phyloP scores from a whole-genome alignment of 2,888 invertebrate species.

The Napeogenes sylphis region DNA sequence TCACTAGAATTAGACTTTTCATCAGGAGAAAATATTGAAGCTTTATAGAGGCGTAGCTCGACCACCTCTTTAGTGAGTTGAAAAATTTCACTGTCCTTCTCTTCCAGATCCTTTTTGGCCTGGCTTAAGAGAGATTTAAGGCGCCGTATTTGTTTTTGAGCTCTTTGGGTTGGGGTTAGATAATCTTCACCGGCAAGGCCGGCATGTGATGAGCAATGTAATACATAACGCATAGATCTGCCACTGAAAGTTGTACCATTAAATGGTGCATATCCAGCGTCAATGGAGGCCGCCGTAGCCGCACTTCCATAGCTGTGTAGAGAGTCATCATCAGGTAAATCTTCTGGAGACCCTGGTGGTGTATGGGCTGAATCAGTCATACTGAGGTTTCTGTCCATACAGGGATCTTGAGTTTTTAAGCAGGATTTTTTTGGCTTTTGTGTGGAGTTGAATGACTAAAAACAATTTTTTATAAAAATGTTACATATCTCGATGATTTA shows the following conservation, averaged over 20 bases:
- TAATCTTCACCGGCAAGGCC: conserved; percentile 89
- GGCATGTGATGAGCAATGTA: conserved; percentile 89
- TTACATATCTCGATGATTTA: not conserved
- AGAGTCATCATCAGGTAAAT: conserved; percentile 86
- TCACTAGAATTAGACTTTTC: conserved; percentile 88
- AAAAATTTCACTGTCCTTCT: conserved; percentile 89
- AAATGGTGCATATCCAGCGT: conserved; percentile 88
- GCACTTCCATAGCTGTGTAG: conserved; percentile 87
- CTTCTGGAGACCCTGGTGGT: conserved; percentile 80
- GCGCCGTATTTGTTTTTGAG: conserved; percentile 87
- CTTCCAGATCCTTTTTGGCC: conserved; percentile 86
- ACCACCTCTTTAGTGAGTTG: conserved; percentile 87
- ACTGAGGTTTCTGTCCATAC: conserved; percentile 57
- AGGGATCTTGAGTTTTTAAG: conserved; percentile 58
- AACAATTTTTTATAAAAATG: conserved; percentile 33
- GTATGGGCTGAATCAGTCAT: conserved; percentile 76
- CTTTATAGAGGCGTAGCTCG: conserved; percentile 87
- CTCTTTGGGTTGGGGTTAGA: conserved; percentile 91
- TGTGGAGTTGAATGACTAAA: conserved; percentile 69
- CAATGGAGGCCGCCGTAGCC: conserved; percentile 88
- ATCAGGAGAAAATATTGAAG: conserved; percentile 87
- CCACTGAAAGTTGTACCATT: conserved; percentile 85
- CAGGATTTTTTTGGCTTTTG: conserved; percentile 62
- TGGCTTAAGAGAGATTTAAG: conserved; percentile 84
- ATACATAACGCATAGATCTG: conserved; percentile 86